Conservation (phyloP, 1,140 invertebrate genomes). For the Hydropsyche tenuis region DNA sequence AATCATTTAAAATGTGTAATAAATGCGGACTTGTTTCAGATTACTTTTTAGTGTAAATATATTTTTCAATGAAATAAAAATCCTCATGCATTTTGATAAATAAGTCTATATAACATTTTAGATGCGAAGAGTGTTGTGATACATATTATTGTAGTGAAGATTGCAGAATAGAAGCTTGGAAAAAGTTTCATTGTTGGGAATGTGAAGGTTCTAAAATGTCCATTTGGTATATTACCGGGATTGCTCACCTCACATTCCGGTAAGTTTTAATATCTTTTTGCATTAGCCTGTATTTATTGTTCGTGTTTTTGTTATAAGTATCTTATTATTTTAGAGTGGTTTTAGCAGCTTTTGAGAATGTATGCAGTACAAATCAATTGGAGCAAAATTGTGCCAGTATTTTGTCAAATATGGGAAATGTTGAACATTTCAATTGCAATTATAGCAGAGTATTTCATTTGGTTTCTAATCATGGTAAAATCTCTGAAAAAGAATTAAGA, state of each 20-base stretch:
- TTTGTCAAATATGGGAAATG: background rate
- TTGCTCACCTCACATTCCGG: conserved; percentile 2
- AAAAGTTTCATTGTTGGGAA: conserved; percentile 6
- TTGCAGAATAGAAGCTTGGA: conserved; percentile 1
- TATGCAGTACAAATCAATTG: background rate
- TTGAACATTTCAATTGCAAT: background rate
- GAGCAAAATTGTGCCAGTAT: background rate
- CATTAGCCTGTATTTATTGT: background rate
- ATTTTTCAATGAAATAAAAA: background rate
- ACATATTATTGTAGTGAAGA: conserved; percentile 23
- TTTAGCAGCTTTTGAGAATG: background rate
- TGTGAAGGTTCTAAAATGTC: conserved; percentile 16
- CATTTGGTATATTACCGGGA: background rate
- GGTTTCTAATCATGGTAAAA: conserved; percentile 1
- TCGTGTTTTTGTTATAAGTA: background rate
- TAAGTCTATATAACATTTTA: background rate
- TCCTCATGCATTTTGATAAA: background rate
- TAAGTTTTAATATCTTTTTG: background rate
- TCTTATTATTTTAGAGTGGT: conserved; percentile 4
- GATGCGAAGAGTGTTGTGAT: conserved; percentile 6
- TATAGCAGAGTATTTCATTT: conserved; percentile 21
- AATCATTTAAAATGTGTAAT: background rate
- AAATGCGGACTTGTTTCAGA: background rate
- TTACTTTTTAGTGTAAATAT: background rate
- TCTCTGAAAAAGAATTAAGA: background rate